Evolutionary conservation across 2,888 invertebrate species (phyloP), one percentile per base, ranked within the genome.

Genomic region (Labia minor): DNA sequence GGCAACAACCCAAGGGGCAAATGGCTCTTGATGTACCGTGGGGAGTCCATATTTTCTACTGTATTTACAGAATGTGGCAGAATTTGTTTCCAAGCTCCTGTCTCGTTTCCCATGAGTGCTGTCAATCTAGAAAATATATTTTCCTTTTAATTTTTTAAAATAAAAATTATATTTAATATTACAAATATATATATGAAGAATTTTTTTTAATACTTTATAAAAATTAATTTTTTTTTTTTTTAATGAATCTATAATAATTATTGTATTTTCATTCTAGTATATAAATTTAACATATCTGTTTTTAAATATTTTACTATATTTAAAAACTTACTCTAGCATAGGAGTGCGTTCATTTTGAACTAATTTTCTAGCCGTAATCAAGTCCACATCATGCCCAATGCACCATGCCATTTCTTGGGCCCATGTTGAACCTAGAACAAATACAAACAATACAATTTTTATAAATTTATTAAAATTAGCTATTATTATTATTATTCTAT

Each of bases 351-450:
- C 81, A 78, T 87, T 81, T 62, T 81, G 74, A 8, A 75, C 72
- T 72, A 77, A 72, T 68, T 83, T 84, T 73, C 85, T 85, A 0
- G 91, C 90, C 19, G 83, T 84, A 73, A 88, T 86, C 73, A 86
- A 90, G 75, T 95, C 85, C 70, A 92, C 79, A 72, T 89, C 84
- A 72, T 91, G 89, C 1, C 87, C 86, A 68, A 95, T 84, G n/a
- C 93, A 81, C 89, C 93, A 95, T 1, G 91, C 85, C 86, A 95
- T 92, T 80, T 95, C 95, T 75, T 94, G 93, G 0, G 89, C 86
- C 95, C 95, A 95, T 0, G 95, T 95, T 19, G 94, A 94, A 14
- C 90, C 90, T 90, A 70, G 21, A 73, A 73, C 62, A 68, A 64
- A n/a, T n/a, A n/a, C n/a, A n/a, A n/a, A n/a, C n/a, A n/a, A n/a